Conservation (phyloP, 2,797 vertebrate genomes). For the Danio tinwini region DNA sequence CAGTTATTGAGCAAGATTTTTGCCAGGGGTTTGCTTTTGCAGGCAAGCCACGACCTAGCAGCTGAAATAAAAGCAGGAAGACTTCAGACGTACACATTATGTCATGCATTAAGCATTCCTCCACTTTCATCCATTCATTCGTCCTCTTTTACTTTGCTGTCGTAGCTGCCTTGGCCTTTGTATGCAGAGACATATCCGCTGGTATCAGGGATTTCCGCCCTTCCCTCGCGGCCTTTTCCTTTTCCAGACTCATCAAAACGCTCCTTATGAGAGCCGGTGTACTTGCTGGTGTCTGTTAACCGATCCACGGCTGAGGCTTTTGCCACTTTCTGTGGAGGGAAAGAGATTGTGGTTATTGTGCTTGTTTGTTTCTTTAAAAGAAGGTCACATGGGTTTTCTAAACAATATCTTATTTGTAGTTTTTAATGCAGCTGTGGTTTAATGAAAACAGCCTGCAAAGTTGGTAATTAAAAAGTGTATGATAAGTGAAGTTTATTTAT, state of each 20-base stretch:
- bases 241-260: constrained; percentile 80
- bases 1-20: background rate
- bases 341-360: background rate
- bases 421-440: no score
- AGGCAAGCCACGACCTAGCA: background rate
- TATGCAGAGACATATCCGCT: constrained; percentile 80
- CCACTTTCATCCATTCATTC: constrained; percentile 39
- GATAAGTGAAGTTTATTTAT: no score
- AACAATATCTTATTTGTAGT: no score
- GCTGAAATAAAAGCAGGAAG: constrained; percentile 14
- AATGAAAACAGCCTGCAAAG: no score
- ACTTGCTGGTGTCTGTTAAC: constrained; percentile 78
- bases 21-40: constrained; percentile 11
- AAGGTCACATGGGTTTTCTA: background rate
- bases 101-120: constrained; percentile 15
- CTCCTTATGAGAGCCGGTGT: constrained; percentile 82
- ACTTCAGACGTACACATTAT: constrained; percentile 4
- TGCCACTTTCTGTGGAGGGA: constrained; percentile 70
- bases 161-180: constrained; percentile 79
- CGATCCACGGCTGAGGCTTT: constrained; percentile 79
- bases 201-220: constrained; percentile 72
- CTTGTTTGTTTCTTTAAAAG: background rate
- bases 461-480: no score
- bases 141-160: constrained; percentile 76
- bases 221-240: constrained; percentile 77